Evolutionary conservation across 35 echinoderm and acorn worm species (phyloP).

Genomic region (Amphiura filiformis): DNA sequence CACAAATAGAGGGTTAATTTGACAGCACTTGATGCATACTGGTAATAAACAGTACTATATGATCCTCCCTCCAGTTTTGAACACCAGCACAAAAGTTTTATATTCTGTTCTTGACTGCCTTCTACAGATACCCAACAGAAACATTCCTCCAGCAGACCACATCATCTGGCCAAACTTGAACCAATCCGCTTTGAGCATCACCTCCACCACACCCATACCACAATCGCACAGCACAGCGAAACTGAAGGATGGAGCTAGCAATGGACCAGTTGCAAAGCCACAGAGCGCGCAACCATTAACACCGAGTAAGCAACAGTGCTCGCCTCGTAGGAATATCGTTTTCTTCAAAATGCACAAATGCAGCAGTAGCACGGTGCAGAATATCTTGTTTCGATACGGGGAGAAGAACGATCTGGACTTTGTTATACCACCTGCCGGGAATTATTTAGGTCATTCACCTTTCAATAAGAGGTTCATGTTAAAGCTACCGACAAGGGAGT

Average conservation of each 20-base stretch:
- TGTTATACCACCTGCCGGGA: constrained; percentile 74
- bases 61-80: no score
- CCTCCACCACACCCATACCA: background rate
- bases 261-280: background rate
- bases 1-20: no score
- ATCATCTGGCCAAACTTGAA: no score
- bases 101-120: background rate
- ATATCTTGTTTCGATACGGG: constrained; percentile 87
- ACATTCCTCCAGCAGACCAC: background rate
- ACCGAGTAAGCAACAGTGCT: constrained; percentile 20
- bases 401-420: constrained; percentile 66
- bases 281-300: no score
- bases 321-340: constrained; percentile 49
- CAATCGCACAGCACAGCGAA: background rate
- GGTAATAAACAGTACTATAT: no score
- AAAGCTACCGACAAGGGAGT: constrained; percentile 61
- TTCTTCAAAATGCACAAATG: constrained; percentile 99
- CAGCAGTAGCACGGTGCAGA: constrained; percentile 96
- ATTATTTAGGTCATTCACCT: constrained; percentile 67
- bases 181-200: no score
- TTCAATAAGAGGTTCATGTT: constrained; percentile 61
- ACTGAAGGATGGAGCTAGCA: background rate
- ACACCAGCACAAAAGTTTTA: no score
- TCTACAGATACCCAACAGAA: background rate
- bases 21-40: no score